phyloP scores from a whole-genome alignment of 64 coral and sea anemone genomes.

The Catalaphyllia jardinei region DNA sequence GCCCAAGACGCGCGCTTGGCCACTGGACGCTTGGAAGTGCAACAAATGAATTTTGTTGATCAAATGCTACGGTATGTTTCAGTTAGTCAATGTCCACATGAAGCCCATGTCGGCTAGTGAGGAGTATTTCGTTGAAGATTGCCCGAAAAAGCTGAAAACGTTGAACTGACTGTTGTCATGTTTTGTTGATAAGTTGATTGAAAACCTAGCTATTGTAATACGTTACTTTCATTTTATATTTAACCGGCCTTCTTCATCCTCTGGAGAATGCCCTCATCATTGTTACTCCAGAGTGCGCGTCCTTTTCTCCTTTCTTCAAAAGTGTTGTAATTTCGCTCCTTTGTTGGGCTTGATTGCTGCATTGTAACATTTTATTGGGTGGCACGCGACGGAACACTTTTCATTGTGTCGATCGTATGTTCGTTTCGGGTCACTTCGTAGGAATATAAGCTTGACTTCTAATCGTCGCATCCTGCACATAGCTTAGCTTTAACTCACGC shows the following conservation, averaged over 20 bases:
- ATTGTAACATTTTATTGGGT: not conserved
- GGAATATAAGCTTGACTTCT: not conserved
- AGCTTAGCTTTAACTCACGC: not conserved
- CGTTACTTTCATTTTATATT: constrained; percentile 33
- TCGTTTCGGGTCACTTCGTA: constrained; percentile 23
- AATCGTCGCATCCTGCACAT: not conserved
- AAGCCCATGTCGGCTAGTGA: not conserved
- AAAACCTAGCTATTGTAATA: not conserved
- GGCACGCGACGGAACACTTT: constrained; percentile 24
- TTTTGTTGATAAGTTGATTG: not conserved
- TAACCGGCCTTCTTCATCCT: not conserved
- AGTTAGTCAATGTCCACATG: not conserved
- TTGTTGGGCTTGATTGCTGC: constrained; percentile 10
- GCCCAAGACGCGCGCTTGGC: not conserved
- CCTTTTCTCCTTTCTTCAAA: not conserved
- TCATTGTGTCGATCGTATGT: constrained; percentile 1
- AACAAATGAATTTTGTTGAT: constrained; percentile 33
- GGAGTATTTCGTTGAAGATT: not conserved
- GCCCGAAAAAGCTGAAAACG: not conserved
- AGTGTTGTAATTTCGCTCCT: not conserved
- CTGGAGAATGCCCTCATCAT: not conserved
- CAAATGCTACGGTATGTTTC: constrained; percentile 32
- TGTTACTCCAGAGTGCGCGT: not conserved
- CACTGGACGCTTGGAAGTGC: constrained; percentile 1
- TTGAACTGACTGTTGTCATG: not conserved